Conservation (phyloP, 2,113 vertebrate species). For the Nicator chloris region DNA sequence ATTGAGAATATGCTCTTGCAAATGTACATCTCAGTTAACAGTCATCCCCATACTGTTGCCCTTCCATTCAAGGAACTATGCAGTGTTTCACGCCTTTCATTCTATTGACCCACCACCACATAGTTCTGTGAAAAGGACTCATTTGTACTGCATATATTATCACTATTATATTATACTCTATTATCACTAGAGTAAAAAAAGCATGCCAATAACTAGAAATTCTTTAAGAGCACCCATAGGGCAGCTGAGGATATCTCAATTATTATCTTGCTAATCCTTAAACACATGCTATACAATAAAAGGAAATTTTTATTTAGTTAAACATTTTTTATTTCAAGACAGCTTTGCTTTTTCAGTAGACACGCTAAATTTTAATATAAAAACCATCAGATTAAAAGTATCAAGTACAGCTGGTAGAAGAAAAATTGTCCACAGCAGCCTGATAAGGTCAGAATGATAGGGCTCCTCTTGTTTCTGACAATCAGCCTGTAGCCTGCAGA, state of each 20-base stretch:
- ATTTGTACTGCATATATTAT: background rate
- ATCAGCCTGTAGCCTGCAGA: constrained; percentile 19
- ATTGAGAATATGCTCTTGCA: background rate
- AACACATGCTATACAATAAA: background rate
- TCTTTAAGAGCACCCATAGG: background rate
- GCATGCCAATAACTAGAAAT: background rate
- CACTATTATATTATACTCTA: no score
- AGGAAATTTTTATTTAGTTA: background rate
- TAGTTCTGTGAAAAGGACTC: background rate
- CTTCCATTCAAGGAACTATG: background rate
- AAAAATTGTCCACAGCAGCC: background rate
- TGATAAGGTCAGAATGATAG: constrained; percentile 28
- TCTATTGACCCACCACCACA: background rate
- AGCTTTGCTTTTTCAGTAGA: background rate
- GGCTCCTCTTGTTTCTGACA: constrained; percentile 39
- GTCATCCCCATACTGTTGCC: background rate
- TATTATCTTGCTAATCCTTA: background rate
- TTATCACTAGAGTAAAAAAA: background rate
- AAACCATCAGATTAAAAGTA: constrained; percentile 25
- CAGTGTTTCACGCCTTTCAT: background rate
- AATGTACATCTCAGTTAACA: background rate
- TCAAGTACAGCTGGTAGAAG: background rate
- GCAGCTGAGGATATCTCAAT: background rate
- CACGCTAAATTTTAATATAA: constrained; percentile 8
- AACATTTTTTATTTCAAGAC: background rate